These are phyloP conservation scores for Probaryconus sp. DNA, from an alignment of 1,140 invertebrate species.

Conservation along the genomic window DNA sequence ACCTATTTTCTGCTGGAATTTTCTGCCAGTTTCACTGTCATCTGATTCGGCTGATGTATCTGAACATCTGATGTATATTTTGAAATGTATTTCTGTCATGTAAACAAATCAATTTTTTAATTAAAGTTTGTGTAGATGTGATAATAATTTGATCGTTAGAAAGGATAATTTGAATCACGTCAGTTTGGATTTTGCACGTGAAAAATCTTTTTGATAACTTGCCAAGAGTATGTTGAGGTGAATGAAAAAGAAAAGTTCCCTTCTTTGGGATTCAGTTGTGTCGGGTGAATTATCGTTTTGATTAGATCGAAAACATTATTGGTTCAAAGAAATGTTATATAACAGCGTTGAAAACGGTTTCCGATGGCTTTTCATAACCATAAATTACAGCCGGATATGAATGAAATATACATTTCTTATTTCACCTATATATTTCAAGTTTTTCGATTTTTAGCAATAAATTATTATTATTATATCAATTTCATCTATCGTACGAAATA, in stretches of 20 bases:
- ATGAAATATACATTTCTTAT: slow-evolving; percentile 39
- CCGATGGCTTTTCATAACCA: slow-evolving; percentile 30
- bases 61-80: too few relatives aligned
- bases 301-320: slow-evolving; percentile 55
- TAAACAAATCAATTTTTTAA: too few relatives aligned
- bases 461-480: too few relatives aligned
- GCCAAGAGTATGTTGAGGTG: slow-evolving; percentile 23
- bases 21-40: too few relatives aligned
- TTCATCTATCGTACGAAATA: too few relatives aligned
- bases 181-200: slow-evolving; percentile 4
- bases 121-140: too few relatives aligned
- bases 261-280: slow-evolving; percentile 51
- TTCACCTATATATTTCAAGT: slow-evolving; percentile 3
- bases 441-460: too few relatives aligned
- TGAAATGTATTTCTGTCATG: too few relatives aligned
- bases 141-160: too few relatives aligned
- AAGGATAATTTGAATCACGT: slow-evolving; percentile 20
- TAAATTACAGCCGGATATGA: slow-evolving; percentile 29
- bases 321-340: slow-evolving; percentile 47
- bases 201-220: slow-evolving; percentile 46
- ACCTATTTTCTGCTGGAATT: too few relatives aligned
- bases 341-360: slow-evolving; percentile 42
- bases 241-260: slow-evolving; percentile 34
- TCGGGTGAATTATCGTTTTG: slow-evolving; percentile 54
- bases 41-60: too few relatives aligned